phyloP scores from a whole-genome alignment of 2,888 invertebrate genomes.

The Luperina testacea region DNA sequence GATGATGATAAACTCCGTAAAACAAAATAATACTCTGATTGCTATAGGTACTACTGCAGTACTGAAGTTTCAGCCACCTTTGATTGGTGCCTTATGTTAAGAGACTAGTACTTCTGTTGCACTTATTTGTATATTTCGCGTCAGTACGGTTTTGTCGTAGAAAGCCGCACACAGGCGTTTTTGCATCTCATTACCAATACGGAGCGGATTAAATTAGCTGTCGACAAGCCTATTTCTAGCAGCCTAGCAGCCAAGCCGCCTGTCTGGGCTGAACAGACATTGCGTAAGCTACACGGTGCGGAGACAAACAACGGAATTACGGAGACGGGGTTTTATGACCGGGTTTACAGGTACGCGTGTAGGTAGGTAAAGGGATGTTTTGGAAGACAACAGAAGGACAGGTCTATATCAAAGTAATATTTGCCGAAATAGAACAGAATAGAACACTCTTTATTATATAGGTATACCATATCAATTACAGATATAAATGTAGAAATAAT shows the following conservation, averaged over 20 bases:
- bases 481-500: background rate
- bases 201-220: slow-evolving; percentile 58
- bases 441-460: background rate
- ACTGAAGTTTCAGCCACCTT: background rate
- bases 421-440: background rate
- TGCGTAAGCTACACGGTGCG: slow-evolving; percentile 37
- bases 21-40: background rate
- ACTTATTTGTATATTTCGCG: background rate
- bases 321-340: slow-evolving; percentile 14
- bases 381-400: background rate
- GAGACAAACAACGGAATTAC: slow-evolving; percentile 47
- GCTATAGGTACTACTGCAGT: background rate
- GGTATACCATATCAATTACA: background rate
- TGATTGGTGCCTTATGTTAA: background rate
- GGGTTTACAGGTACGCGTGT: background rate
- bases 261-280: slow-evolving; percentile 52
- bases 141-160: slow-evolving; percentile 61
- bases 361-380: slow-evolving; percentile 7
- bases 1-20: background rate
- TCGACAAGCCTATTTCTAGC: slow-evolving; percentile 20
- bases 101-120: slow-evolving; percentile 13
- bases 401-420: background rate
- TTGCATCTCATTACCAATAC: slow-evolving; percentile 68
- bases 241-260: slow-evolving; percentile 8
- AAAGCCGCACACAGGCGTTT: slow-evolving; percentile 63